These are phyloP conservation scores for Pseudochaenichthys georgianus DNA, from an alignment of 2,797 vertebrate genomes.

Conservation along the genomic window DNA sequence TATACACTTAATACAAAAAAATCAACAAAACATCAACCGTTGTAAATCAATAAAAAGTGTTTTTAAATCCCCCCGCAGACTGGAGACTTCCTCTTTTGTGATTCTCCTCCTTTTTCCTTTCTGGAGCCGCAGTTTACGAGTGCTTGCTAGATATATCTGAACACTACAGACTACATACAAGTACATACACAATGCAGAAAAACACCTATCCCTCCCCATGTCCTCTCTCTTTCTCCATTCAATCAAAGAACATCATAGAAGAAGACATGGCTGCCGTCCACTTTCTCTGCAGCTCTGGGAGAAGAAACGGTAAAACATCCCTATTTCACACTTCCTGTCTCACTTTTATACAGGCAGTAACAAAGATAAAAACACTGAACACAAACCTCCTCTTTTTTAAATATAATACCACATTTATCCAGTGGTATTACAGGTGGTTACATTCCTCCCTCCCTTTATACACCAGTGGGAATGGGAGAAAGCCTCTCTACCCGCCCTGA, in stretches of 20 bases:
- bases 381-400: conserved; percentile 45
- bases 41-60: conserved; percentile 70
- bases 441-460: conserved; percentile 65
- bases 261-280: conserved; percentile 67
- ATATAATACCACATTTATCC: conserved; percentile 45
- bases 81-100: conserved; percentile 41
- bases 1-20: conserved; percentile 72
- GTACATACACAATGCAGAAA: conserved; percentile 71
- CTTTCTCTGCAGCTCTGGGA: conserved; percentile 61
- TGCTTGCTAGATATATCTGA: conserved; percentile 71
- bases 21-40: conserved; percentile 51
- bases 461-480: conserved; percentile 71
- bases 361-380: conserved; percentile 74
- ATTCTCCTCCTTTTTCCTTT: conserved; percentile 30
- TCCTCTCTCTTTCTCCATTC: conserved; percentile 81
- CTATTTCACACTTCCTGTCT: conserved; percentile 53
- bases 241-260: conserved; percentile 83
- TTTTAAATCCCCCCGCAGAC: conserved; percentile 42
- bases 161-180: conserved; percentile 71
- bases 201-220: conserved; percentile 25
- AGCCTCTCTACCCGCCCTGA: conserved; percentile 70
- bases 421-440: conserved; percentile 63
- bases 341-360: conserved; percentile 63
- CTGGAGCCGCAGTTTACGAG: conserved; percentile 39
- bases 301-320: conserved; percentile 43